Evolutionary conservation across 2,888 invertebrate species (phyloP), one percentile per base, ranked within the genome.

Genomic region (Chydorus sphaericus): DNA sequence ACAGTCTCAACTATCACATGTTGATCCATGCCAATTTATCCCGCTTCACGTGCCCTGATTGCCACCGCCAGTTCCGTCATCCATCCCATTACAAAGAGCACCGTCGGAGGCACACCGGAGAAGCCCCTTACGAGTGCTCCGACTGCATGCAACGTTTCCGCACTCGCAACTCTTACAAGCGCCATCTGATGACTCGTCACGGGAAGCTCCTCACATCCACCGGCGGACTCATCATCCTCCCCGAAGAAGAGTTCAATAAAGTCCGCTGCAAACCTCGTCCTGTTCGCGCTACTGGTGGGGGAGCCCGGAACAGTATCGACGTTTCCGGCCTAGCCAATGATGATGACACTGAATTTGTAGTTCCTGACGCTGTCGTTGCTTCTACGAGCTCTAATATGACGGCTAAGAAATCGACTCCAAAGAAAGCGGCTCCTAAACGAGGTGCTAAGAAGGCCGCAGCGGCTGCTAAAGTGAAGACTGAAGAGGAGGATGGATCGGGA

Each of bases 1-100:
- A 78, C 66, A 76, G 76, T 58, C 70, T 78, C 30, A 77, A 78
- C 63, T 78, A 78, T 65, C 78, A 78, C 63, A 75, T 76, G 74
- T 65, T 77, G 58, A 78, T 78, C 60, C 78, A 78, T 64, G 72
- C 75, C 62, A 77, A 77, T 66, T 73, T 75, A 65, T 76, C 75
- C 16, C 69, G 77, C 16, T 78, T 78, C 63, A 75, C 75, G 0
- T 78, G 78, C 59, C 68, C 70, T 4, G 76, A 76, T 62, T 78
- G 78, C 63, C 75, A 74, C 1, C 70, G 77, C 39, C 75, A 77
- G 62, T 78, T 78, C 62, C 67, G 78, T 26, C 78, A 78, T 65
- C 77, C 77, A 1, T 76, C 76, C 18, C 78, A 78, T 63, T 77
- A 73, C 61, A 71, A 75, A 60, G 76, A 78, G 62, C 78, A 78